Conservation (phyloP, 2,888 invertebrate genomes). For the Drosophila limbata region DNA sequence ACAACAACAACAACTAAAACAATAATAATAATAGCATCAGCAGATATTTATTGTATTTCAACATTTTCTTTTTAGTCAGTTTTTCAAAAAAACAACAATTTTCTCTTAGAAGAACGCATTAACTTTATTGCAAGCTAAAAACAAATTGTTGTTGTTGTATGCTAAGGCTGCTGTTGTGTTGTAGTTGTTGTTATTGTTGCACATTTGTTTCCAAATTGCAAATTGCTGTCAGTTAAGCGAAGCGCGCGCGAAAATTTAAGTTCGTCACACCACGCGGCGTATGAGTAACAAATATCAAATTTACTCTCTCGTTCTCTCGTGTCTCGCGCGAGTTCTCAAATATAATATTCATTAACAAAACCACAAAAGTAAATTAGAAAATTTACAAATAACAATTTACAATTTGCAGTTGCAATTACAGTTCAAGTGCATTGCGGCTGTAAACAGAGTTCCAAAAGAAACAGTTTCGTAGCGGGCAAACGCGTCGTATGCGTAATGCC, state of each 20-base stretch:
- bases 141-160: slow-evolving; percentile 25
- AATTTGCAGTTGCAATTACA: slow-evolving; percentile 35
- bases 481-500: slow-evolving; percentile 59
- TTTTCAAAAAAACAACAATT: slow-evolving; percentile 18
- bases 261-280: slow-evolving; percentile 62
- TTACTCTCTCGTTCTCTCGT: slow-evolving; percentile 9
- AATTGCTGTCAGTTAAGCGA: slow-evolving; percentile 61
- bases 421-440: slow-evolving; percentile 32
- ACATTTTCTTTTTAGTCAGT: slow-evolving; percentile 24
- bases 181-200: slow-evolving; percentile 32
- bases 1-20: slow-evolving; percentile 17
- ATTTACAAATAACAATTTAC: slow-evolving; percentile 42
- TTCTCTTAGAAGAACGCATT: slow-evolving; percentile 16
- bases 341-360: slow-evolving; percentile 46
- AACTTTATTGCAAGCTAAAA: slow-evolving; percentile 35
- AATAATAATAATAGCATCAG: slow-evolving; percentile 24
- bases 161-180: slow-evolving; percentile 32
- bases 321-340: slow-evolving; percentile 23
- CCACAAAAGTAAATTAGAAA: slow-evolving; percentile 44
- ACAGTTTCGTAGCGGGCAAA: slow-evolving; percentile 18
- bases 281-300: slow-evolving; percentile 57
- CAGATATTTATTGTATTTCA: slow-evolving; percentile 44
- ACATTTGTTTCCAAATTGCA: slow-evolving; percentile 44
- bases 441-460: slow-evolving; percentile 4
- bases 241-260: slow-evolving; percentile 57